These are phyloP conservation scores for Drosophila carrolli DNA, from an alignment of 1,140 invertebrate species.

Conservation along the genomic window DNA sequence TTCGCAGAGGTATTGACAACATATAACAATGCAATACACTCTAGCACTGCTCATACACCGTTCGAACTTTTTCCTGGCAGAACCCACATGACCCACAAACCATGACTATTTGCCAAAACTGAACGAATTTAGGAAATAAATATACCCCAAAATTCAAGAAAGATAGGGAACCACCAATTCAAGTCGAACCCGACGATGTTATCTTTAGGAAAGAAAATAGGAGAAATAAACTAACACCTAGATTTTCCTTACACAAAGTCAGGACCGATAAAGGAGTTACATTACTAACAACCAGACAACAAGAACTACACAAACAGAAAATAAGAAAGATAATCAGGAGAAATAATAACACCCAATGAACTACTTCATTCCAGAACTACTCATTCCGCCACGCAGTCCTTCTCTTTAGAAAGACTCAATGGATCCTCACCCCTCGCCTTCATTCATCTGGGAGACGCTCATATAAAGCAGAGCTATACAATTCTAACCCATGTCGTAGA, in stretches of 20 bases:
- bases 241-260: too few relatives aligned
- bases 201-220: too few relatives aligned
- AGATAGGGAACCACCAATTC: not conserved
- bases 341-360: conserved; percentile 5
- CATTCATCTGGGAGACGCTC: conserved; percentile 2
- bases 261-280: not conserved
- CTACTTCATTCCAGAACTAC: conserved; percentile 1
- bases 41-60: too few relatives aligned
- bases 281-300: not conserved
- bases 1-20: conserved; percentile 1
- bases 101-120: too few relatives aligned
- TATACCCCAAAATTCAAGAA: not conserved
- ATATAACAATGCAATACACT: conserved; percentile 6
- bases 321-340: conserved; percentile 4
- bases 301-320: conserved; percentile 1
- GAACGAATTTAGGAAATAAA: too few relatives aligned
- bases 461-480: not conserved
- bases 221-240: too few relatives aligned
- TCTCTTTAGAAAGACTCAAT: conserved; percentile 4
- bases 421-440: not conserved
- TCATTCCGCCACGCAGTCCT: not conserved
- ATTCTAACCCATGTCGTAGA: not conserved
- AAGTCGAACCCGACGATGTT: not conserved
- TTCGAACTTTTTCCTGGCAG: conserved; percentile 4
- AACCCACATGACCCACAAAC: too few relatives aligned